Conservation (phyloP, 2,113 vertebrate genomes). For the Silurus meridionalis region DNA sequence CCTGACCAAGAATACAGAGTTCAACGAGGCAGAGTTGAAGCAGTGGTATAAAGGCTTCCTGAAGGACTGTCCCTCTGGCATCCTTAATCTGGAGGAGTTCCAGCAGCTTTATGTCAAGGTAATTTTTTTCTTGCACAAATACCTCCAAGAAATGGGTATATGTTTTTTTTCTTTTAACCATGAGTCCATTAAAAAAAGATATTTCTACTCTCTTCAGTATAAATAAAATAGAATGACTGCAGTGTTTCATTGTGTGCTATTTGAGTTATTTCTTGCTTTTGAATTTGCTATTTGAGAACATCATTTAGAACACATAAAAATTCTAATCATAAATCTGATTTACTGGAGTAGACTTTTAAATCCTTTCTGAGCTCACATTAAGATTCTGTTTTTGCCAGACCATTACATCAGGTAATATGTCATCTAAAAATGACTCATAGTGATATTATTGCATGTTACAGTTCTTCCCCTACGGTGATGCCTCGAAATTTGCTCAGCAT, state of each 20-base stretch:
- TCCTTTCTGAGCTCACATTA: not conserved
- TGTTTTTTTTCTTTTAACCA: not conserved
- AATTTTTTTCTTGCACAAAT: conserved; percentile 37
- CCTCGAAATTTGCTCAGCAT: conserved; percentile 97
- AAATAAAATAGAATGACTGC: not conserved
- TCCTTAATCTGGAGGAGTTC: conserved; percentile 97
- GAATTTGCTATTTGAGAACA: not conserved
- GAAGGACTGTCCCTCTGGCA: conserved; percentile 94
- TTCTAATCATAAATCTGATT: not conserved
- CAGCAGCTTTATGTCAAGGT: conserved; percentile 99
- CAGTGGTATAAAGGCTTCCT: conserved; percentile 99
- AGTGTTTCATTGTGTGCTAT: not conserved
- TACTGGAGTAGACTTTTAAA: not conserved
- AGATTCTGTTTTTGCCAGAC: not conserved
- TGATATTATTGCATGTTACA: conserved; percentile 53
- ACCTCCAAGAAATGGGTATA: not conserved
- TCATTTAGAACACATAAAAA: not conserved
- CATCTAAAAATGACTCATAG: not conserved
- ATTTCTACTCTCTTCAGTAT: not conserved
- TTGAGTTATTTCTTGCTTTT: not conserved
- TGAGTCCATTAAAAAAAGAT: not conserved
- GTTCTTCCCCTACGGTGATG: conserved; percentile 97
- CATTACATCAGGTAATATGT: not conserved
- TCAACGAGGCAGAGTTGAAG: conserved; percentile 96
- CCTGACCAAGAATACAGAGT: conserved; percentile 92